A percentile compares a stretch with the other conserved stretches of the same genome.
Evolutionary conservation across 2,113 vertebrate genomes (phyloP).

Genomic region (Tachycineta bicolor): DNA sequence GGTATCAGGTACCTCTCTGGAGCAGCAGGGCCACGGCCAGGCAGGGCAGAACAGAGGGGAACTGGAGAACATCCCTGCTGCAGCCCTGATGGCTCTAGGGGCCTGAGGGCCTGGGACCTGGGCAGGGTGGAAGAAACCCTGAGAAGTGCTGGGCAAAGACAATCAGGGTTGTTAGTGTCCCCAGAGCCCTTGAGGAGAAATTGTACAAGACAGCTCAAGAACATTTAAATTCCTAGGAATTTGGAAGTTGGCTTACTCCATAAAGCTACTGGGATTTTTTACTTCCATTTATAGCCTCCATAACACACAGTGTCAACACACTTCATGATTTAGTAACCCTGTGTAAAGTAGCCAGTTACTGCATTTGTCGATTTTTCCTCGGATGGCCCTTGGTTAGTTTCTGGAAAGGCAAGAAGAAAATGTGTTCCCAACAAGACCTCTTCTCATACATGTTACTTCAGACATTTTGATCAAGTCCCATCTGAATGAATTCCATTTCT

Average conservation of each 20-base stretch:
- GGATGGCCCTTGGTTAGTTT: not conserved
- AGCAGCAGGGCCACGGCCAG: fast-evolving
- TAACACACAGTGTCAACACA: not conserved
- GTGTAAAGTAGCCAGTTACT: not conserved
- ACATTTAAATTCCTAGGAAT: not conserved
- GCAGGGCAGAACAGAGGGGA: not conserved
- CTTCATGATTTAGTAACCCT: not conserved
- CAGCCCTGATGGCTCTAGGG: too few species aligned
- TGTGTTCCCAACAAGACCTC: not conserved
- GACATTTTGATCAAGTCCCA: not conserved
- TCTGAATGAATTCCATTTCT: not conserved
- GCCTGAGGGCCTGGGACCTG: not conserved
- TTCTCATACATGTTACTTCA: not conserved
- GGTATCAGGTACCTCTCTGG: not conserved
- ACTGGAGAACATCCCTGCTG: not conserved
- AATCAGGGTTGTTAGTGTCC: not conserved
- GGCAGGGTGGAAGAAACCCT: not conserved
- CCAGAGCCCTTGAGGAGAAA: not conserved
- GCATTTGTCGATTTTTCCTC: not conserved
- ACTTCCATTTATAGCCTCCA: not conserved
- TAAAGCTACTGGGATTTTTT: not conserved
- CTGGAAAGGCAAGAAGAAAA: not conserved
- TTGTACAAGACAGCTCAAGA: not conserved
- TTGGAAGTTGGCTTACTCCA: not conserved
- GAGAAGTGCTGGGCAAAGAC: not conserved